These are phyloP conservation scores for Elymnias hypermnestra DNA, from an alignment of 1,140 invertebrate genomes.

Conservation along the genomic window DNA sequence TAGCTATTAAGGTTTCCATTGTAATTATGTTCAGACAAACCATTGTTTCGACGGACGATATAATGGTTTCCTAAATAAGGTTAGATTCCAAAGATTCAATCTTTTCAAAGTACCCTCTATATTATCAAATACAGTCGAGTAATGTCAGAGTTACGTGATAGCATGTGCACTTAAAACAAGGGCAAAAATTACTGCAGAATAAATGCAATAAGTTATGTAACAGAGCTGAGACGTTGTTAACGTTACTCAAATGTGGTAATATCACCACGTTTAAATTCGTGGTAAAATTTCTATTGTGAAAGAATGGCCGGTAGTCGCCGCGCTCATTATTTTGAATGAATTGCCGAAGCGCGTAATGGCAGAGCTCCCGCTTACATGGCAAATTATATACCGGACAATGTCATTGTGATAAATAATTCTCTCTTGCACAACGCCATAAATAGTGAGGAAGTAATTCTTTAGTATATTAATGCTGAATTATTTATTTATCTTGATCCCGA, in stretches of 20 bases:
- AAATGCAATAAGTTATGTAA: too few species aligned
- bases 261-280: conserved; percentile 14
- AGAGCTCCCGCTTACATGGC: conserved; percentile 42
- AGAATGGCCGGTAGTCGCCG: conserved; percentile 50
- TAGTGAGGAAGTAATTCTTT: conserved; percentile 7
- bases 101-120: too few species aligned
- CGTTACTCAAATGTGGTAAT: conserved; percentile 18
- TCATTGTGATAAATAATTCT: conserved; percentile 66
- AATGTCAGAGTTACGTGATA: too few species aligned
- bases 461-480: not conserved
- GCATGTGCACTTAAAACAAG: too few species aligned
- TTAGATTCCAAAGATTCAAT: too few species aligned
- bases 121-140: too few species aligned
- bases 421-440: conserved; percentile 17
- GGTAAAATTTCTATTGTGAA: conserved; percentile 32
- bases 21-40: too few species aligned
- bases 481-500: not conserved
- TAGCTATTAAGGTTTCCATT: too few species aligned
- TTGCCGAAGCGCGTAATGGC: conserved; percentile 60
- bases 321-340: conserved; percentile 66
- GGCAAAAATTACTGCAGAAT: too few species aligned
- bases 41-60: too few species aligned
- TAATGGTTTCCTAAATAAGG: too few species aligned
- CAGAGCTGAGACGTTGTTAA: too few species aligned
- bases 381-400: conserved; percentile 63